These are phyloP conservation scores for Orthonyx spaldingii DNA, from an alignment of 2,113 vertebrate genomes.

Conservation along the genomic window DNA sequence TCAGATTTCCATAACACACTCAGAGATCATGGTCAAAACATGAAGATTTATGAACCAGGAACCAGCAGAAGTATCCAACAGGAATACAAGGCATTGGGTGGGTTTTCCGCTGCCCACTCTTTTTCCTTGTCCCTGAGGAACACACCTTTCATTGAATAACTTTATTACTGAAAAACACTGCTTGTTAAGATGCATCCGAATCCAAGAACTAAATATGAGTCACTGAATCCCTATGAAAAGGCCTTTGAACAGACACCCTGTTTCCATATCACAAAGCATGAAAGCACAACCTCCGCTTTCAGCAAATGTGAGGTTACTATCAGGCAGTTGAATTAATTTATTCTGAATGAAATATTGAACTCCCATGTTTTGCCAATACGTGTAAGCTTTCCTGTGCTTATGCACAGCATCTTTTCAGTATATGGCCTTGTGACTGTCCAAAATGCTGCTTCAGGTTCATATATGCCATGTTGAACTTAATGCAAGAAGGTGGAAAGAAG, in stretches of 20 bases:
- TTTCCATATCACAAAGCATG: neutral
- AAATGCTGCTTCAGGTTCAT: neutral
- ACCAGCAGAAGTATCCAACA: neutral
- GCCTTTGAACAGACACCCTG: neutral
- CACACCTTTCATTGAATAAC: neutral
- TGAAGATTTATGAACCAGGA: neutral
- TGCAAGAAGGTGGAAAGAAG: neutral
- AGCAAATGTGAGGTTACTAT: neutral
- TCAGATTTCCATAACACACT: neutral
- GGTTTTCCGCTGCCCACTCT: fast-evolving
- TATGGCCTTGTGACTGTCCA: neutral
- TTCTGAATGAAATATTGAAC: neutral
- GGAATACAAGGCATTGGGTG: neutral
- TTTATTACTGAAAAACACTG: neutral
- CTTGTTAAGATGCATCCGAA: neutral
- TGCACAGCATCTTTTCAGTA: neutral
- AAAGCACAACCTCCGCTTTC: neutral
- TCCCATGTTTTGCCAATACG: neutral
- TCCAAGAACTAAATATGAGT: neutral
- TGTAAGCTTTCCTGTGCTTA: neutral
- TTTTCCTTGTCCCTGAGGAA: neutral
- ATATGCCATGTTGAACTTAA: neutral
- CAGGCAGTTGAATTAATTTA: neutral
- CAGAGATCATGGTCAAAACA: neutral
- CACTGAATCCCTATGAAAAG: neutral